phyloP scores from a whole-genome alignment of 1,140 invertebrate genomes.

The Atopsyche davidsoni region DNA sequence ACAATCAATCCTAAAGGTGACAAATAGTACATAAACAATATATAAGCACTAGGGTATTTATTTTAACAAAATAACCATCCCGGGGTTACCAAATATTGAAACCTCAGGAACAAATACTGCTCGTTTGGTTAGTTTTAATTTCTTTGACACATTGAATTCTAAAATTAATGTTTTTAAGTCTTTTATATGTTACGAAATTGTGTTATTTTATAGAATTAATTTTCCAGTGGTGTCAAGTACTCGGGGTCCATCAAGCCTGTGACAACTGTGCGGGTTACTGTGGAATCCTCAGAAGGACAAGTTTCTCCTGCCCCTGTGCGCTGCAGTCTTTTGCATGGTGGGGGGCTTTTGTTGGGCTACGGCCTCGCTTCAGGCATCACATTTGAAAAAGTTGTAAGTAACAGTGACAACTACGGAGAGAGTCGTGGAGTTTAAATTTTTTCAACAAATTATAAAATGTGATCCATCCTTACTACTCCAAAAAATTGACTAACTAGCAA shows the following conservation, averaged over 20 bases:
- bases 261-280: conserved; percentile 62
- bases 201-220: conserved; percentile 25
- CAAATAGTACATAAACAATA: too few species aligned
- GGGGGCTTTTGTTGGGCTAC: conserved; percentile 33
- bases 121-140: too few species aligned
- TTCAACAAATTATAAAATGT: too few species aligned
- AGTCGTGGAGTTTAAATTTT: too few species aligned
- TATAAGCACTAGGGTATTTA: too few species aligned
- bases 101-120: background rate
- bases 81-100: too few species aligned
- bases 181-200: conserved; percentile 15
- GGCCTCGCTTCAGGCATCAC: conserved; percentile 38
- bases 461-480: too few species aligned
- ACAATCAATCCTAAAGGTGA: too few species aligned
- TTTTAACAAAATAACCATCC: too few species aligned
- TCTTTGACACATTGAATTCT: too few species aligned
- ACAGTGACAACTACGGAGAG: background rate
- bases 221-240: conserved; percentile 47
- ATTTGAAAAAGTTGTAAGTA: conserved; percentile 62
- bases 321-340: conserved; percentile 45
- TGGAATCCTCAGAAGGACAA: conserved; percentile 41
- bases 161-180: background rate
- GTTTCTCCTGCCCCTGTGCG: conserved; percentile 46
- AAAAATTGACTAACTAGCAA: too few species aligned
- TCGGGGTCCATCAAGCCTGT: conserved; percentile 67